A percentile compares a stretch with the other conserved stretches of the same genome.
Evolutionary conservation across 1,140 invertebrate genomes (phyloP).

Genomic region (Drosophila dunni): DNA sequence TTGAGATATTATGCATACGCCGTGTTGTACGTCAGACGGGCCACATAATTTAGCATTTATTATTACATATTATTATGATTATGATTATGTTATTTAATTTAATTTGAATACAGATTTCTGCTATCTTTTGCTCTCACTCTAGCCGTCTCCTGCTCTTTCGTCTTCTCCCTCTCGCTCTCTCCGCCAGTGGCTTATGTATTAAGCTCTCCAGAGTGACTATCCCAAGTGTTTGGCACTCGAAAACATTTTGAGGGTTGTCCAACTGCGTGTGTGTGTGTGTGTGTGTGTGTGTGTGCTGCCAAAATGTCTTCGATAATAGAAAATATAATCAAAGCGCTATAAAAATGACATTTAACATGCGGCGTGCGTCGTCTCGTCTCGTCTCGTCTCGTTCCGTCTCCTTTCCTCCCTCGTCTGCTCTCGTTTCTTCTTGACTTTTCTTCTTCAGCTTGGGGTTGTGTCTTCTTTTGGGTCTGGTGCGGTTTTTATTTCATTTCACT

Average conservation of each 20-base stretch:
- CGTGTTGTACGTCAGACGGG: conserved; percentile 49
- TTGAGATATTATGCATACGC: conserved; percentile 74
- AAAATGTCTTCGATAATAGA: conserved; percentile 82
- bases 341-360: conserved; percentile 83
- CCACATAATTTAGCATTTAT: conserved; percentile 81
- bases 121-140: not conserved
- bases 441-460: conserved; percentile 5
- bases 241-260: conserved; percentile 44
- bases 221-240: conserved; percentile 34
- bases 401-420: not conserved
- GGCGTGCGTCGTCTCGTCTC: conserved; percentile 58
- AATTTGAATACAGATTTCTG: conserved; percentile 72
- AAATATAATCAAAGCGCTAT: conserved; percentile 83
- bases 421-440: conserved; percentile 7
- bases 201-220: conserved; percentile 53
- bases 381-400: conserved; percentile 1
- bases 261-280: conserved; percentile 14
- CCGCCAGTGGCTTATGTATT: conserved; percentile 55
- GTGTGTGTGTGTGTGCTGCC: conserved; percentile 50
- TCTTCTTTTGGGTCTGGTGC: conserved; percentile 51
- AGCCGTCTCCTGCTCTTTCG: not conserved
- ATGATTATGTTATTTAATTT: conserved; percentile 83
- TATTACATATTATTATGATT: conserved; percentile 78
- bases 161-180: not conserved
- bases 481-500: conserved; percentile 83